Evolutionary conservation across 2,113 vertebrate species (phyloP), one percentile per base, ranked within the genome.

Genomic region (Boleophthalmus pectinirostris): DNA sequence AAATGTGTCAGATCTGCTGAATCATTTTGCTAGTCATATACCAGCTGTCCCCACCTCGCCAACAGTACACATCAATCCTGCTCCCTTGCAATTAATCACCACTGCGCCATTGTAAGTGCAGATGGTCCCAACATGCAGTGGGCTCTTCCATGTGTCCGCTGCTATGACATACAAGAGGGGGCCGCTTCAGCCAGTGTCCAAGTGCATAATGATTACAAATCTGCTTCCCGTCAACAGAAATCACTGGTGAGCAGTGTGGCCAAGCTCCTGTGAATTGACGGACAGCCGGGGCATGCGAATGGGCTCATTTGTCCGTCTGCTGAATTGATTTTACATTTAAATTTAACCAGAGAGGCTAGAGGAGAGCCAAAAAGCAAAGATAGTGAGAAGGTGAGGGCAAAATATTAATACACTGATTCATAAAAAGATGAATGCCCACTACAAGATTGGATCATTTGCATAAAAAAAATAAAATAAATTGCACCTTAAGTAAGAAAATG

Each of bases 191-290:
- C 46, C 45, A 1, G 68, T 21, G 73, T 75, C 72, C 60, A 66
- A 78, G 69, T 82, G 84, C 71, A 79, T 46, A 15, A 69, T 51
- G 73, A 87, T 80, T 81, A 75, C 75, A 86, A 88, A 87, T 86
- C 83, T 76, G 84, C 77, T 87, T 76, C 80, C 72, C 68, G 33
- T 72, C 18, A 68, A 85, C 29, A 66, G 75, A 84, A 85, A 57
- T 23, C 78, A 60, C 24, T 72, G n/a, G 68, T 43, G 79, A 81
- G 70, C 69, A 76, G 78, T 23, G 5, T 49, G 77, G 80, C 74
- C n/a, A 5, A 12, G 57, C 66, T 68, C 45, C 76, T 78, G 72
- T 53, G 76, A 80, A 72, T 66, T 82, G 79, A 83, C 61, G 78
- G 82, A 84, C 86, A 88, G 85, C 76, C 68, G 79, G 69, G 21